These are phyloP conservation scores for Prunella fulvescens DNA, from an alignment of 2,113 vertebrate genomes.

Conservation along the genomic window DNA sequence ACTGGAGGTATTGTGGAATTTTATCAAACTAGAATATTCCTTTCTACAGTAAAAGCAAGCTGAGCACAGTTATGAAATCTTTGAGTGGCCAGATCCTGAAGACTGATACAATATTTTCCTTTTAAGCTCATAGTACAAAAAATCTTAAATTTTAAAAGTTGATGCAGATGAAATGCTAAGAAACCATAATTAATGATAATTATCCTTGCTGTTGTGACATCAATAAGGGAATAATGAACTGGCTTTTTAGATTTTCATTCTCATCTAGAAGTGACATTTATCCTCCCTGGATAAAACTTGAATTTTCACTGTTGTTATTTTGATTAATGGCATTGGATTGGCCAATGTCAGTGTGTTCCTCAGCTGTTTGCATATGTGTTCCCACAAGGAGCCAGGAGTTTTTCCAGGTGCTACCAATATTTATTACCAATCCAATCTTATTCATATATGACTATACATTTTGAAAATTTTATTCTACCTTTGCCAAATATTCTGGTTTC, in stretches of 20 bases:
- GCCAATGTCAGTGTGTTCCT: not conserved
- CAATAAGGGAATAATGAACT: not conserved
- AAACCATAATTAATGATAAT: not conserved
- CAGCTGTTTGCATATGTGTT: not conserved
- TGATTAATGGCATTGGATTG: not conserved
- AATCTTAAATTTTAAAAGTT: not conserved
- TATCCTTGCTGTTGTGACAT: not conserved
- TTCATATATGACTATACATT: not conserved
- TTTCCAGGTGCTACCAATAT: not conserved
- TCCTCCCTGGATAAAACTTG: not conserved
- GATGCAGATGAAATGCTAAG: not conserved
- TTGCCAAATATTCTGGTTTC: not conserved
- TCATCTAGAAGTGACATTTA: not conserved
- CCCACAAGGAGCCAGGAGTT: not conserved
- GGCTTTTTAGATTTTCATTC: not conserved
- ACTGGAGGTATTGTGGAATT: not conserved
- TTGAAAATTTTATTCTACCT: not conserved
- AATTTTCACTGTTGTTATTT: not conserved
- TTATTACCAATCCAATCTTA: not conserved
- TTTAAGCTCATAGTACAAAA: not conserved
- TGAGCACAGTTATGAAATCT: not conserved
- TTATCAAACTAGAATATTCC: not conserved
- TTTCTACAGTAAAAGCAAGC: not conserved
- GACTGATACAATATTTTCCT: not conserved
- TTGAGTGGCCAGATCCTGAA: not conserved